phyloP scores from a whole-genome alignment of 1,140 invertebrate species.

The Apocrypta bakeri region DNA sequence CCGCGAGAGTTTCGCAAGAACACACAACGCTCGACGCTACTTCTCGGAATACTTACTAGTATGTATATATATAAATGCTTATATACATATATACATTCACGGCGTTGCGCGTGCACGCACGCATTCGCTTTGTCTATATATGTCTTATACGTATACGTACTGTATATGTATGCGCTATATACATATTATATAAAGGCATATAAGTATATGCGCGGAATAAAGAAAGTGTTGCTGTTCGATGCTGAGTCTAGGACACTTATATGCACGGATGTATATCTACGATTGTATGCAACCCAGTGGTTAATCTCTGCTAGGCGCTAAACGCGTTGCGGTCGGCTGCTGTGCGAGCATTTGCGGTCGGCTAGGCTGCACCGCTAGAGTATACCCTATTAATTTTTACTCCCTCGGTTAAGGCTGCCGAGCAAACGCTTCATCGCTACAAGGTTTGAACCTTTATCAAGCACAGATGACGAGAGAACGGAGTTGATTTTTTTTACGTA shows the following conservation, averaged over 20 bases:
- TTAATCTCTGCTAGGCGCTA: background rate
- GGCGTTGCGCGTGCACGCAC: background rate
- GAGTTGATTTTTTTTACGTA: no score
- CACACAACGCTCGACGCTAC: background rate
- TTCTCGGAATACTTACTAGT: conserved; percentile 14
- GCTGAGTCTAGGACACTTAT: background rate
- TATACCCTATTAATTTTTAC: conserved; percentile 20
- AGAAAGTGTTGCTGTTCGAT: background rate
- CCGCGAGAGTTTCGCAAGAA: background rate
- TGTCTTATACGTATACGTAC: no score
- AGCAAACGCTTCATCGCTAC: background rate
- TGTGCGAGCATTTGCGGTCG: background rate
- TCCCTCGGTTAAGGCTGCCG: background rate
- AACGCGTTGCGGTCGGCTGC: conserved; percentile 4
- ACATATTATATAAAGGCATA: no score
- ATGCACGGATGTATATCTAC: background rate
- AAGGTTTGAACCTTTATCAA: no score
- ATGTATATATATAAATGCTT: background rate
- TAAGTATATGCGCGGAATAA: background rate
- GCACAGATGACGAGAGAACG: no score
- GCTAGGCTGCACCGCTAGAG: background rate
- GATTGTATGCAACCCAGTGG: background rate
- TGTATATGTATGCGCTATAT: no score
- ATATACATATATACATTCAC: background rate
- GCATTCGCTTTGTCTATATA: no score